Conservation (phyloP, 2,113 vertebrate genomes). For the Podarcis cretensis region DNA sequence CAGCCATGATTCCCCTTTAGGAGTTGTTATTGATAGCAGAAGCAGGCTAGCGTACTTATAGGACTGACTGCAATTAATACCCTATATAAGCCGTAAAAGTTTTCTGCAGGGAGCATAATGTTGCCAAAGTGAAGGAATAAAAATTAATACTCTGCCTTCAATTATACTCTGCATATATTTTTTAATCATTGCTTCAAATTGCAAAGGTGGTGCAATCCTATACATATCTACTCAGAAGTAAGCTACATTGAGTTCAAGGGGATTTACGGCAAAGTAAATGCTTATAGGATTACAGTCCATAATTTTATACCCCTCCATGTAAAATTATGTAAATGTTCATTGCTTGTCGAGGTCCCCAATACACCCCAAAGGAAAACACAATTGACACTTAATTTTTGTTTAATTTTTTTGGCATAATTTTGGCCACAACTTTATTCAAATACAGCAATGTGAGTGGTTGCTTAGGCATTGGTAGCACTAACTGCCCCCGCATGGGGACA, state of each 20-base stretch:
- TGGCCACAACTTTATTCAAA: too few species aligned
- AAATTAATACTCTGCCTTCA: not conserved
- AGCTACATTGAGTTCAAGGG: not conserved
- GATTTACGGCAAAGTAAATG: not conserved
- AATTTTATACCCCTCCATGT: too few species aligned
- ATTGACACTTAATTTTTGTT: too few species aligned
- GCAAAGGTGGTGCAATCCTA: not conserved
- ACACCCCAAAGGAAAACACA: too few species aligned
- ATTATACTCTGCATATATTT: not conserved
- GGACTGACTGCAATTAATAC: not conserved
- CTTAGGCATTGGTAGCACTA: too few species aligned
- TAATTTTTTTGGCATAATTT: too few species aligned
- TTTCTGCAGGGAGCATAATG: not conserved
- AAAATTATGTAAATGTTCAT: too few species aligned
- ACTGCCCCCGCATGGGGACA: too few species aligned
- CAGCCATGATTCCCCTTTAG: slow-evolving; percentile 4
- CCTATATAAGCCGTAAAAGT: not conserved
- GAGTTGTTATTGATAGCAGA: slow-evolving; percentile 14
- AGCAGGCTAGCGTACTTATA: not conserved
- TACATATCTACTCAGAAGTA: not conserved
- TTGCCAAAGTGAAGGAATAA: not conserved
- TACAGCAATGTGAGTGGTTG: too few species aligned
- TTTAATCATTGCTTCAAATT: not conserved
- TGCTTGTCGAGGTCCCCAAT: too few species aligned
- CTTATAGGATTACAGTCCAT: too few species aligned